Evolutionary conservation across 2,113 vertebrate genomes (phyloP), one percentile per base, ranked within the genome.

Genomic region (Dryoscopus gambensis): DNA sequence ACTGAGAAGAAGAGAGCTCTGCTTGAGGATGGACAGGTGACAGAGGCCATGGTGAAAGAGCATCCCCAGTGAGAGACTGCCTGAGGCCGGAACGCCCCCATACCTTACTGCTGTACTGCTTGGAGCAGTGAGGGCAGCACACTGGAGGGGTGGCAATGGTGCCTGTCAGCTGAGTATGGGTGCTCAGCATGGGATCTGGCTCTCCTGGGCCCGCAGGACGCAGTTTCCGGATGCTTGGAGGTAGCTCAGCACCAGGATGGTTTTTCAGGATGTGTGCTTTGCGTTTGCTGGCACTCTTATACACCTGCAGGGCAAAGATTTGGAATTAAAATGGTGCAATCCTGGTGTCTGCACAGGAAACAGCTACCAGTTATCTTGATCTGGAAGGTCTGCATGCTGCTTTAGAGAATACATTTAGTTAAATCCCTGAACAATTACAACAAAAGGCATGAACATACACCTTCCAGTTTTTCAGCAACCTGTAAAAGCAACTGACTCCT

Each of bases 211-310:
- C 99, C 0, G 99, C 99, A 1, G 99, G 99, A 8, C 99, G 99
- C 44, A 99, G 98, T 62, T 99, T 99, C 3, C 99, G 98, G 95
- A 99, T 99, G 95, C 99, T 99, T 25, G 99, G 99, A 19, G 99
- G 99, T 52, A 99, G 97, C 80, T 99, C 99, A 10, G 99, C 99
- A 63, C 99, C 99, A 0, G 99, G 99, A 44, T 99, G 99, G 96
- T 99, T 99, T 98, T 99, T 99, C 97, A 99, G 98, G 77, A 99
- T 99, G 76, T 99, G 99, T 28, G 99, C 99, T 98, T 99, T 99
- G 65, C 99, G 98, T 83, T 99, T 99, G 94, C 99, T 99, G 93
- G 99, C 99, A 80, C 99, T 99, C 97, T 99, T 99, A 90, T 99
- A 99, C 53, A 99, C 99, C 99, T 99, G 96, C 46, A 85, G 62